Percentiles rank a stretch among this genome's conserved stretches.
Evolutionary conservation across 53 echinoderm and acorn worm species (phyloP).

Genomic region (Antedon mediterranea): DNA sequence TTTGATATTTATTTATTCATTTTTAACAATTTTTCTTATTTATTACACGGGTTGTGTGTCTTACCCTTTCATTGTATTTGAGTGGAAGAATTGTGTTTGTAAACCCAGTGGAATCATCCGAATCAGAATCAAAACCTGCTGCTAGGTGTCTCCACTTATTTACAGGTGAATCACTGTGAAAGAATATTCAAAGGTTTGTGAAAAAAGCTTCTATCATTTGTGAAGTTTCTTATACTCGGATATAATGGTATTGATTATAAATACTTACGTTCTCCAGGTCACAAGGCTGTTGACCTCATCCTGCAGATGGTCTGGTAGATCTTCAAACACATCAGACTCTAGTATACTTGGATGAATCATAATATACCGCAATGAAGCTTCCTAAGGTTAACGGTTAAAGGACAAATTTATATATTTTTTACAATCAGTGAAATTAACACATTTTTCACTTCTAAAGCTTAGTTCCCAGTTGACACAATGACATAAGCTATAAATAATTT

Average conservation of each 20-base stretch:
- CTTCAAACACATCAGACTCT: conserved; percentile 41
- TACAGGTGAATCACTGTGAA: too few species aligned
- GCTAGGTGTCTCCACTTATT: conserved; percentile 11
- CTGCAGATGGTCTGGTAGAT: conserved; percentile 46
- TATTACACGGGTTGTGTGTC: too few species aligned
- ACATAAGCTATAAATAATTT: too few species aligned
- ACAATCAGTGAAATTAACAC: too few species aligned
- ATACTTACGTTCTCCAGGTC: conserved; percentile 6
- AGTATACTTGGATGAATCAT: conserved; percentile 33
- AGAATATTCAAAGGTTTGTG: too few species aligned
- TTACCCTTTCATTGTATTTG: background rate
- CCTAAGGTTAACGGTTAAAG: conserved; percentile 22
- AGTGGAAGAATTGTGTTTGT: background rate
- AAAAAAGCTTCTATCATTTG: too few species aligned
- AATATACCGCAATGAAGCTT: conserved; percentile 38
- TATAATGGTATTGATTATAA: background rate
- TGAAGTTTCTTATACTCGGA: background rate
- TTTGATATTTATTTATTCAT: too few species aligned
- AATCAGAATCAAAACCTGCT: conserved; percentile 33
- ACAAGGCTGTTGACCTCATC: conserved; percentile 31
- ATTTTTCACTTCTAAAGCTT: too few species aligned
- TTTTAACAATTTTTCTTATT: too few species aligned
- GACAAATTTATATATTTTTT: too few species aligned
- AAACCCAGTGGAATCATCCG: conserved; percentile 20
- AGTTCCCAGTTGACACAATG: too few species aligned